A percentile compares a stretch with the other conserved stretches of the same genome.
Evolutionary conservation across 2,888 invertebrate genomes (phyloP).

Genomic region (Agrilus biguttatus): DNA sequence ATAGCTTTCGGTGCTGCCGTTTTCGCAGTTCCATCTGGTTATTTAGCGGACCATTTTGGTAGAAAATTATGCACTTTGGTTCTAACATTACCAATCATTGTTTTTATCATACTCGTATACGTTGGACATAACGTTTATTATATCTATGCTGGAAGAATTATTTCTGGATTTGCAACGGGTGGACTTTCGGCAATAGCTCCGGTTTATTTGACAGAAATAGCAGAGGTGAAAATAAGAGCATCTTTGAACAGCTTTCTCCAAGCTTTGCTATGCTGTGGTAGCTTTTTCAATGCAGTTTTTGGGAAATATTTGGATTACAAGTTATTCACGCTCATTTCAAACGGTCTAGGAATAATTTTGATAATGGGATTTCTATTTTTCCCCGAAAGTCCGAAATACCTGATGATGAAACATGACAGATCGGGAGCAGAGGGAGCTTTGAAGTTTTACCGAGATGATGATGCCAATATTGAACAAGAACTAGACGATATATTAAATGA

Average conservation of each 20-base stretch:
- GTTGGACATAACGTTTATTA: constrained; percentile 1
- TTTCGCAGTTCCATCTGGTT: constrained; percentile 55
- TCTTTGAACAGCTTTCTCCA: constrained; percentile 71
- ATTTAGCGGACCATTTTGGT: constrained; percentile 49
- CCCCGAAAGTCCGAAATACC: constrained; percentile 57
- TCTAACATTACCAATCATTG: constrained; percentile 43
- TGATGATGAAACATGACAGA: constrained; percentile 39
- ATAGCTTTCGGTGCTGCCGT: constrained; percentile 58
- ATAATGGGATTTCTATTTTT: constrained; percentile 50
- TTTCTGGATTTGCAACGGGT: constrained; percentile 55
- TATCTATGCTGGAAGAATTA: constrained; percentile 38
- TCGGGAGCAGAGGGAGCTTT: constrained; percentile 46
- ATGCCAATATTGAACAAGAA: constrained; percentile 44
- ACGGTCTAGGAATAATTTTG: constrained; percentile 45
- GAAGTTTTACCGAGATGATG: constrained; percentile 52
- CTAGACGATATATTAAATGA: constrained; percentile 47
- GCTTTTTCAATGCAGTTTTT: constrained; percentile 53
- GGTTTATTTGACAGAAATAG: constrained; percentile 72
- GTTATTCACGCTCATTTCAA: constrained; percentile 49
- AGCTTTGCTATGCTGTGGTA: constrained; percentile 60
- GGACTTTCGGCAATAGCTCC: constrained; percentile 64
- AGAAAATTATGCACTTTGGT: constrained; percentile 48
- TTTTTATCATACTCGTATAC: constrained; percentile 43
- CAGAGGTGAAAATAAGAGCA: constrained; percentile 63
- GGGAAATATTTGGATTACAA: constrained; percentile 55